These are phyloP conservation scores for Capromys pilorides DNA, from an alignment of 2,797 vertebrate species.

Conservation along the genomic window DNA sequence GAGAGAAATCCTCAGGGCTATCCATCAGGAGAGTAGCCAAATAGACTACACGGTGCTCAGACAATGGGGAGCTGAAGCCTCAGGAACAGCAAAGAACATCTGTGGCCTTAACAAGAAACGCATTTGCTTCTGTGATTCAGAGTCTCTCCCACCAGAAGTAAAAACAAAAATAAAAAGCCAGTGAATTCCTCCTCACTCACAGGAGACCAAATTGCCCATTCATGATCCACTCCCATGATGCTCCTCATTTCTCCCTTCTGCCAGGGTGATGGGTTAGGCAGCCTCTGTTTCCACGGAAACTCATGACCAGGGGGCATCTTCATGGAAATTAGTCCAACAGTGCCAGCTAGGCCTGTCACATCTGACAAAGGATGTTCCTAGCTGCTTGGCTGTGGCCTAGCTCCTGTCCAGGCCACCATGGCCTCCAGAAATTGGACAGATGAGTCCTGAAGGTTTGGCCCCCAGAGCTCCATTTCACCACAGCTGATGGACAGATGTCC, in stretches of 20 bases:
- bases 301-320: not conserved
- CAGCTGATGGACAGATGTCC: not conserved
- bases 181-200: not conserved
- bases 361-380: not conserved
- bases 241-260: not conserved
- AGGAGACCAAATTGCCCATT: not conserved
- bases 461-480: not conserved
- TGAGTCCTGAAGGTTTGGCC: not conserved
- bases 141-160: not conserved
- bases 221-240: not conserved
- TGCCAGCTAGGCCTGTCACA: not conserved
- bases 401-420: not conserved
- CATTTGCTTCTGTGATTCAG: not conserved
- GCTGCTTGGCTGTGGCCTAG: slow-evolving; percentile 5
- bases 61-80: not conserved
- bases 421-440: not conserved
- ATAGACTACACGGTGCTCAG: not conserved
- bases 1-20: not conserved
- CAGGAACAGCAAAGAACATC: not conserved
- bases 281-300: not conserved
- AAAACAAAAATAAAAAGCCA: not conserved
- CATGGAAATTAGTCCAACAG: not conserved
- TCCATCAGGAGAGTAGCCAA: not conserved
- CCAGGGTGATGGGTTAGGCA: not conserved
- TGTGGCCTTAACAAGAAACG: not conserved